Evolutionary conservation across 2,888 invertebrate species (phyloP), one percentile per base, ranked within the genome.

Genomic region (Mythimna vitellina): DNA sequence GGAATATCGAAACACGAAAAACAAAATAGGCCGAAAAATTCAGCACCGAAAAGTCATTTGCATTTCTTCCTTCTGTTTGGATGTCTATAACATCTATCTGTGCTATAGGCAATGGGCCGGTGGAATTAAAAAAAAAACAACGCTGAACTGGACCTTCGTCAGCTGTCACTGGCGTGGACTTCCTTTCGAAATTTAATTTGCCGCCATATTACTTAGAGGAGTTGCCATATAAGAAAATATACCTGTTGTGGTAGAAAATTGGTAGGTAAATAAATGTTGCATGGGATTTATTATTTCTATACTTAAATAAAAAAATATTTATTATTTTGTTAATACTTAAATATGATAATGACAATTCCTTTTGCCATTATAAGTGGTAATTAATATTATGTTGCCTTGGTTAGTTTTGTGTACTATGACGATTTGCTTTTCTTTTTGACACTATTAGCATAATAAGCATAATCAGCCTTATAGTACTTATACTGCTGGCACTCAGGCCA

Each of bases 161-260:
- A 93, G 89, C 93, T 93, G 93, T 93, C 93, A 93, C 87, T 87
- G 85, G 80, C 89, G 88, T 88, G 86, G 87, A 88, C 87, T 86
- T 85, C 86, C 86, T 86, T 89, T 89, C 87, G 90, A 93, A 93
- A 94, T 94, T 94, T 93, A 94, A 94, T 94, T 94, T 93, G 88
- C 90, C 90, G 90, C 91, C 88, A 86, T 88, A 86, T 90, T 88
- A 89, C 88, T 83, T 84, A 76, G 66, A 84, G 78, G 82, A 83
- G 82, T 77, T 78, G 65, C 76, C 42, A 22, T 68, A 62, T 42
- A 57, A 22, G 53, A 63, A 42, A 46, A 32, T 67, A 57, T 80
- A 46, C 67, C 64, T 56, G 57, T 42, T 57, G 42, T 54, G 46
- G 46, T 53, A 51, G 70, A 63, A 62, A 77, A 60, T 70, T 22